Conservation (phyloP, 2,797 vertebrate genomes). For the Pangasius mekongensis region DNA sequence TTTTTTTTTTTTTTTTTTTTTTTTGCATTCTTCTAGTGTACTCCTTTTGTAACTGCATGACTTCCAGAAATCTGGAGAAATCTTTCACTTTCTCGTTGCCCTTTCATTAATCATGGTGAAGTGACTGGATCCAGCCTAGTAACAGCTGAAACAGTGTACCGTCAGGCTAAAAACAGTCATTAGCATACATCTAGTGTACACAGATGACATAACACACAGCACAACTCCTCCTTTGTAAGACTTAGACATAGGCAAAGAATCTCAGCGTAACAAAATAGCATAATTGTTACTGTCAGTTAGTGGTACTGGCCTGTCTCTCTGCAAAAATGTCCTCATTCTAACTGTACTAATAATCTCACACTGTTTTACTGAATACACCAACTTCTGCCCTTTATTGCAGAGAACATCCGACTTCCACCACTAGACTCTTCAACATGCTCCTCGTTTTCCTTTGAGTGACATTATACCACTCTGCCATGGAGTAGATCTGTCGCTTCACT, state of each 20-base stretch:
- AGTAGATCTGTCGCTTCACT: conserved; percentile 17
- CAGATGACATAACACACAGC: not conserved
- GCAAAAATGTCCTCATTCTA: not conserved
- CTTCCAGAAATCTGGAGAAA: not conserved
- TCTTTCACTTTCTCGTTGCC: not conserved
- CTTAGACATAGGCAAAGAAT: not conserved
- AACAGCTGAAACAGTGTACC: not conserved
- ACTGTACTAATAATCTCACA: not conserved
- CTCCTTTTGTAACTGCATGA: not conserved
- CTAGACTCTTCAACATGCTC: conserved; percentile 1
- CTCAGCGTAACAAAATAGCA: not conserved
- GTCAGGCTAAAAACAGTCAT: not conserved
- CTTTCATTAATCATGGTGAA: not conserved
- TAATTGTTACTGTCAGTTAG: not conserved
- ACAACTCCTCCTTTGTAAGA: not conserved
- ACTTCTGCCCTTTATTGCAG: conserved; percentile 30
- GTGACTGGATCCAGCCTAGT: not conserved
- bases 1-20: not conserved
- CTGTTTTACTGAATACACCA: not conserved
- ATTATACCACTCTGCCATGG: conserved; percentile 17
- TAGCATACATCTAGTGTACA: not conserved
- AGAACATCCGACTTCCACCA: not conserved
- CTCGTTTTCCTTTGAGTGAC: not conserved
- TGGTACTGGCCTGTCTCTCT: not conserved
- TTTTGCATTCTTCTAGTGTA: not conserved